Evolutionary conservation across 2,797 vertebrate species (phyloP), one percentile per base, ranked within the genome.

Genomic region (Ctenopoma multispine): DNA sequence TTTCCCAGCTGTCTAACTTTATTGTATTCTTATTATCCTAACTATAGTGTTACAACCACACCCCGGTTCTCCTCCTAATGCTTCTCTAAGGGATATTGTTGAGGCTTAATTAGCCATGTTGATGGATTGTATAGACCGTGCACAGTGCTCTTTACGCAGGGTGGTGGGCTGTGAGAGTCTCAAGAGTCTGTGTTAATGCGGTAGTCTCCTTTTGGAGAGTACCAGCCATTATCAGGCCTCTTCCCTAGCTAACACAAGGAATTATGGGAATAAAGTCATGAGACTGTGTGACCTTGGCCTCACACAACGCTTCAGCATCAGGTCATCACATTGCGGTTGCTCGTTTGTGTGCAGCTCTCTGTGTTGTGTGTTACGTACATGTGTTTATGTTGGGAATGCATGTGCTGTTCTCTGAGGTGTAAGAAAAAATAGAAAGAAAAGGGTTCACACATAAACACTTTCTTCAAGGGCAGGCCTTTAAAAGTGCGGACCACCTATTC

Each of bases 211-310:
- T 85, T 86, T 34, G 44, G 75, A 80, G 89, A 90, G 86, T 75
- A 82, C 71, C 79, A 78, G 85, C 93, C 91, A 94, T 94, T 94
- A 93, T 83, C 84, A 86, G 82, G 79, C 85, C 75, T 91, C 85
- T 90, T 91, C 90, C 88, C 84, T 87, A 80, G 80, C 81, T 87
- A 86, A 71, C 87, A 82, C 64, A 54, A 59, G 89, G 87, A 88
- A 92, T 90, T 90, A 92, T 80, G 84, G 88, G 89, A 92, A 92
- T 91, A 85, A 91, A 91, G 80, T 82, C 83, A 85, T 81, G 81
- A 88, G 70, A 85, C 89, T 69, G 66, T 1, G 49, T 90, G 88
- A 92, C 91, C 90, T 93, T 90, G 90, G 79, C 80, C 87, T 91
- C 79, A 80, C 46, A 46, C 78, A 85, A 76, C 74, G 72, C 81